Evolutionary conservation across 2,888 invertebrate genomes (phyloP).

Genomic region (Hypercompe scribonia): DNA sequence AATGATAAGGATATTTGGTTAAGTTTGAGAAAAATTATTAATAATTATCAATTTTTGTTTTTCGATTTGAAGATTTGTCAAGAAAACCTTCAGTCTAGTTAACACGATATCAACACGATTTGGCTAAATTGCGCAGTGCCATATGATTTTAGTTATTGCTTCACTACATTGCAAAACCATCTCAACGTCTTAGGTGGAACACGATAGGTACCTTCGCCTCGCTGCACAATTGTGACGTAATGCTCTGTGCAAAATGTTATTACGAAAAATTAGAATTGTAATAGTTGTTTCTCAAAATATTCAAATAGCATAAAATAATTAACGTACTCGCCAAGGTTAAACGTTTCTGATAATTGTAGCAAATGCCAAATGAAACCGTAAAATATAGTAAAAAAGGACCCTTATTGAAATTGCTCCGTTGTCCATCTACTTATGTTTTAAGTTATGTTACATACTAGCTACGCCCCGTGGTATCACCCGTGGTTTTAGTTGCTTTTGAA

Average conservation of each 20-base stretch:
- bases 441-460: too few relatives aligned
- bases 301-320: neutral
- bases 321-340: neutral
- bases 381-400: neutral
- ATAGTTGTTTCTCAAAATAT: neutral
- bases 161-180: slow-evolving; percentile 32
- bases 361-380: neutral
- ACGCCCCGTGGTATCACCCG: too few relatives aligned
- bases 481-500: too few relatives aligned
- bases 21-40: too few relatives aligned
- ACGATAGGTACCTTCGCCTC: slow-evolving; percentile 23
- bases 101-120: neutral
- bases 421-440: too few relatives aligned
- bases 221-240: slow-evolving; percentile 27
- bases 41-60: neutral
- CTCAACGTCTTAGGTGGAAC: slow-evolving; percentile 23
- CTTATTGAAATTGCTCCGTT: neutral
- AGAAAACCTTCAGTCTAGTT: neutral
- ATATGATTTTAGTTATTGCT: slow-evolving; percentile 36
- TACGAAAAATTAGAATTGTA: slow-evolving; percentile 20
- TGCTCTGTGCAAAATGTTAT: slow-evolving; percentile 18
- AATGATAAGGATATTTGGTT: too few relatives aligned
- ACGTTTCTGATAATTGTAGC: neutral
- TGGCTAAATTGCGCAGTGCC: neutral
- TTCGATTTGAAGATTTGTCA: neutral